Evolutionary conservation across 2,888 invertebrate species (phyloP).

Genomic region (Xanthorhoe spadicearia): DNA sequence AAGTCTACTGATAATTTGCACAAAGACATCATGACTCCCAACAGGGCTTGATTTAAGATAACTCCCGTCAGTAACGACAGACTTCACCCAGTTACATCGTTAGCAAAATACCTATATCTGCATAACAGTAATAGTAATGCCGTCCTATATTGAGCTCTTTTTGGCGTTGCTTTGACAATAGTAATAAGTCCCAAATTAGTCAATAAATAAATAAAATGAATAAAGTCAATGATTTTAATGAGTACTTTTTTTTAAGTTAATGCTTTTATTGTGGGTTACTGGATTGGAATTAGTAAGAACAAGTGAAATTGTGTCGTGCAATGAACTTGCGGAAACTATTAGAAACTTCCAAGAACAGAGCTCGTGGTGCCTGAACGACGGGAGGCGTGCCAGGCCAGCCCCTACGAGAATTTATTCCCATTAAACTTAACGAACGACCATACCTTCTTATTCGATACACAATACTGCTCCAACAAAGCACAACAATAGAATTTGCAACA

Average conservation of each 20-base stretch:
- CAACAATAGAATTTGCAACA: neutral
- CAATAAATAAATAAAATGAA: too few relatives aligned
- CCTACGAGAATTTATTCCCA: conserved; percentile 44
- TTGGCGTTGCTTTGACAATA: neutral
- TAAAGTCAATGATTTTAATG: too few relatives aligned
- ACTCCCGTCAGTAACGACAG: conserved; percentile 5
- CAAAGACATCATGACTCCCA: conserved; percentile 26
- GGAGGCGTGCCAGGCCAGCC: conserved; percentile 63
- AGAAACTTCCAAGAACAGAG: conserved; percentile 67
- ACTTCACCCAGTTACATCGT: neutral
- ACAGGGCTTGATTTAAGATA: conserved; percentile 17
- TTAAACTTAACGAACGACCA: conserved; percentile 40
- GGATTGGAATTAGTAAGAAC: conserved; percentile 40
- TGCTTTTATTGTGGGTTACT: neutral
- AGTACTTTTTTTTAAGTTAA: neutral
- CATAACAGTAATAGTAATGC: neutral
- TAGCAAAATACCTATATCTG: neutral
- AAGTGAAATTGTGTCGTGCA: conserved; percentile 60
- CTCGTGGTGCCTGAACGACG: conserved; percentile 67
- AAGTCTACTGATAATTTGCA: conserved; percentile 3
- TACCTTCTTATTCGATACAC: conserved; percentile 37
- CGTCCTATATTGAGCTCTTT: neutral
- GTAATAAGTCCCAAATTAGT: too few relatives aligned
- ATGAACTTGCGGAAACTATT: conserved; percentile 71
- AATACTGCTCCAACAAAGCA: conserved; percentile 37